Evolutionary conservation across 2,888 invertebrate species (phyloP), one percentile per base, ranked within the genome.

Genomic region (Drosophila bunnanda): DNA sequence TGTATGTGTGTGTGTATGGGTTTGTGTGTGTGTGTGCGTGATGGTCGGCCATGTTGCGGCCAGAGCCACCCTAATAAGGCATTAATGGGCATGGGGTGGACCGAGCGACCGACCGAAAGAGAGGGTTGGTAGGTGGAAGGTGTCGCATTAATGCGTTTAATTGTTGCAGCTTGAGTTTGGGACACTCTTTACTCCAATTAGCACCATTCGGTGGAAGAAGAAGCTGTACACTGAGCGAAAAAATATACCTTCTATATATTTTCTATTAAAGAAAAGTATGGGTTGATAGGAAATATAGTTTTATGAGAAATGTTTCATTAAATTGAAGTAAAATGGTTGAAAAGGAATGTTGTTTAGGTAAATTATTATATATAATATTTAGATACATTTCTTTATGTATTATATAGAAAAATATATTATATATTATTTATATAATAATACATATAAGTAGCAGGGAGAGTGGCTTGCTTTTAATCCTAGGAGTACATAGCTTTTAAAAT

Each of bases 141-240:
- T 87, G 88, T 88, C 69, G 85, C 78, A 34, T 72, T 77, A 88
- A 85, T 83, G 84, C 82, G 76, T 88, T 85, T 87, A 85, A 87
- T 86, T 85, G 76, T 64, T 70, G 77, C 78, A 76, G 66, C 73
- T 73, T 59, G 61, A 73, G 69, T 66, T 66, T 64, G 61, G 62
- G 72, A 62, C 52, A 69, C 71, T 46, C 55, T 67, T 68, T 71
- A 73, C 80, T 70, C 78, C 83, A 83, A 83, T 83, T 88, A 83
- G 75, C 50, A 32, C 22, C 20, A 15, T 34, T 34, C 50, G 32
- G 4, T 4, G 9, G 4, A 32, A 55, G 4, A 32, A 55, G 28
- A 58, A 13, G 20, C 22, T 44, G 44, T 52, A 6, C 50, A 52
- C 32, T 6, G 50, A 52, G 50, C 1, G 20, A 34, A 50, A 50